A percentile compares a stretch with the other conserved stretches of the same genome.
phyloP scores from a whole-genome alignment of 1,140 invertebrate species.

The Drosophila parvula region DNA sequence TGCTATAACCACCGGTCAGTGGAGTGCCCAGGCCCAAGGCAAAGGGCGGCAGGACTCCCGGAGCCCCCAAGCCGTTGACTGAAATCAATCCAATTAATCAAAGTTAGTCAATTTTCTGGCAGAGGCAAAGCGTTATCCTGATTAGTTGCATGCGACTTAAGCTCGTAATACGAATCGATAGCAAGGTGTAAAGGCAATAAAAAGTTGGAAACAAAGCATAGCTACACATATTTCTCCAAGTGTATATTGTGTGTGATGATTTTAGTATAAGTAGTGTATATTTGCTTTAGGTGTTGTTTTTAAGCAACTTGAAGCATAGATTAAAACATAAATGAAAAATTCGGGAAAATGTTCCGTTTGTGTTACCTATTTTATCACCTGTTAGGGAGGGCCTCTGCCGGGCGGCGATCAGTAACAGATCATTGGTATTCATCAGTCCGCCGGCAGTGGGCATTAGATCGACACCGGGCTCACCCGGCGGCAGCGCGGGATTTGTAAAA shows the following conservation, averaged over 20 bases:
- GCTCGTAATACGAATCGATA: conserved; percentile 70
- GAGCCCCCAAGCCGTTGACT: conserved; percentile 87
- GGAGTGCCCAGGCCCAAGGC: conserved; percentile 87
- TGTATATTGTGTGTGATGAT: conserved; percentile 7
- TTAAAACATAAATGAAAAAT: conserved; percentile 60
- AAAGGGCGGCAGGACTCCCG: conserved; percentile 93
- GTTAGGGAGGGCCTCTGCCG: conserved; percentile 87
- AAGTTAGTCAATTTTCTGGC: conserved; percentile 12
- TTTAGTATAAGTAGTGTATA: no score
- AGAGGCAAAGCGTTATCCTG: neutral
- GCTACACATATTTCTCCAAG: neutral
- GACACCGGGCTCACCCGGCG: conserved; percentile 94
- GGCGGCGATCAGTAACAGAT: conserved; percentile 88
- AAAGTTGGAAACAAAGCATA: conserved; percentile 37
- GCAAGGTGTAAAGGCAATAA: conserved; percentile 66
- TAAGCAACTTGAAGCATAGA: conserved; percentile 42
- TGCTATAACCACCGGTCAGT: conserved; percentile 89
- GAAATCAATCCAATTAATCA: conserved; percentile 24
- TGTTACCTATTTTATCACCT: conserved; percentile 85
- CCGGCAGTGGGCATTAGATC: conserved; percentile 87
- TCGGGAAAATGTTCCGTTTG: conserved; percentile 74
- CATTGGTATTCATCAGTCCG: conserved; percentile 86
- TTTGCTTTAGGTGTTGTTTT: neutral
- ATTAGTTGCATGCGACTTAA: conserved; percentile 66
- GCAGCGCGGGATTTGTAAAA: conserved; percentile 98